These are phyloP conservation scores for Strix occidentalis DNA, from an alignment of 2,797 vertebrate species.

Conservation along the genomic window DNA sequence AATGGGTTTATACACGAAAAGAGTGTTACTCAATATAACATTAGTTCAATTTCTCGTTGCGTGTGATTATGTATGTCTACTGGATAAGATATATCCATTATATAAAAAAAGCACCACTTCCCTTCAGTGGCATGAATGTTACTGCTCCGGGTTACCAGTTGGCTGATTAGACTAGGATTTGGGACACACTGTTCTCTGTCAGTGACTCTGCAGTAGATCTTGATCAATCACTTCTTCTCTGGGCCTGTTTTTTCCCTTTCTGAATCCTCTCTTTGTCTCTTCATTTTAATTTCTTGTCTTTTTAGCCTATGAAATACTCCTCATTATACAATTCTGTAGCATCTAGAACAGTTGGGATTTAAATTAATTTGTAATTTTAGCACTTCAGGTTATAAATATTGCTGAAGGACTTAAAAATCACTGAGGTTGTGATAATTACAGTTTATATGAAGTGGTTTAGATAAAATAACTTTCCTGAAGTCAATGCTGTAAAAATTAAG, in stretches of 20 bases:
- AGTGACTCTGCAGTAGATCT: background rate
- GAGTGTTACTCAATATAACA: background rate
- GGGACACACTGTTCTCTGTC: background rate
- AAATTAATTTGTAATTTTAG: conserved; percentile 4
- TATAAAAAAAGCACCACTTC: background rate
- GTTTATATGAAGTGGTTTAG: background rate
- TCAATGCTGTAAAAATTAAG: background rate
- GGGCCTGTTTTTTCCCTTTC: background rate
- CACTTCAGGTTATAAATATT: background rate
- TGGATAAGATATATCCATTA: background rate
- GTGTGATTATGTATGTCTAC: background rate
- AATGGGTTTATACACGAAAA: background rate
- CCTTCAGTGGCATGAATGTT: background rate
- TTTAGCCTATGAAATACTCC: background rate
- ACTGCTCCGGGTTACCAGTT: background rate
- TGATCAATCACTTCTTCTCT: background rate
- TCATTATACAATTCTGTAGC: background rate
- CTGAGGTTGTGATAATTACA: background rate
- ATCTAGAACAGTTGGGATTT: background rate
- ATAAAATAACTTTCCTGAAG: background rate
- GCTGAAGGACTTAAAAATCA: conserved; percentile 6
- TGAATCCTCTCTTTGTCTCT: background rate
- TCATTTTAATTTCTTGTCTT: background rate
- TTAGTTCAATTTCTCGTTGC: background rate
- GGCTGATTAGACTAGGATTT: background rate